phyloP scores from a whole-genome alignment of 2,888 invertebrate genomes.

The Mythimna loreyi region DNA sequence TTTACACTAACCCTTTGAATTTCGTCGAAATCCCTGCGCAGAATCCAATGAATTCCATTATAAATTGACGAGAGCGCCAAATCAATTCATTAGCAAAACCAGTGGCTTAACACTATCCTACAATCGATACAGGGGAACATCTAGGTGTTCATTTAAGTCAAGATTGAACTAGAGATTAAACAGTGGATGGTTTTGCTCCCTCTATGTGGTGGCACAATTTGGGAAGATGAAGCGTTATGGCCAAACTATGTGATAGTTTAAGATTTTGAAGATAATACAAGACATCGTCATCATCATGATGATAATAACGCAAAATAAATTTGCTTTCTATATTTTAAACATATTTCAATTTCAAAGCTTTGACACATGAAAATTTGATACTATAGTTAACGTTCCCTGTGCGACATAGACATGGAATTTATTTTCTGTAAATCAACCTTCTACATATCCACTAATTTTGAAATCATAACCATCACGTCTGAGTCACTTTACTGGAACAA shows the following conservation, averaged over 20 bases:
- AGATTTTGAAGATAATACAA: no score
- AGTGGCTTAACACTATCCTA: slow-evolving; percentile 82
- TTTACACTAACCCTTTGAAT: slow-evolving; percentile 48
- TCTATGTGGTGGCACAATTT: slow-evolving; percentile 64
- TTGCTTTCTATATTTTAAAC: no score
- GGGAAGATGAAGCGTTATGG: slow-evolving; percentile 37
- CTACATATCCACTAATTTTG: no score
- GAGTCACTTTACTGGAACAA: no score
- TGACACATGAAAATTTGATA: no score
- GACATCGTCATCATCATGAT: no score
- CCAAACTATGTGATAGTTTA: neutral
- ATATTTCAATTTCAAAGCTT: no score
- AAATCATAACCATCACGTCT: no score
- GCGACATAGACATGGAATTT: no score
- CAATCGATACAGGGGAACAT: slow-evolving; percentile 81
- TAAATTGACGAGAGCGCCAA: slow-evolving; percentile 79
- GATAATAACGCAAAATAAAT: no score
- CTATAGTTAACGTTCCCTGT: no score
- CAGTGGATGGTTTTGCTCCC: slow-evolving; percentile 80
- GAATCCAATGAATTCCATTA: slow-evolving; percentile 69
- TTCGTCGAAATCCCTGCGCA: slow-evolving; percentile 49
- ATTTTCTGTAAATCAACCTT: no score
- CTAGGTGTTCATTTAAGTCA: slow-evolving; percentile 89
- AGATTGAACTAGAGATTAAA: slow-evolving; percentile 88
- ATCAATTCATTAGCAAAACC: slow-evolving; percentile 87